Evolutionary conservation across 2,797 vertebrate species (phyloP).

Genomic region (Hippopotamyrus pictus): DNA sequence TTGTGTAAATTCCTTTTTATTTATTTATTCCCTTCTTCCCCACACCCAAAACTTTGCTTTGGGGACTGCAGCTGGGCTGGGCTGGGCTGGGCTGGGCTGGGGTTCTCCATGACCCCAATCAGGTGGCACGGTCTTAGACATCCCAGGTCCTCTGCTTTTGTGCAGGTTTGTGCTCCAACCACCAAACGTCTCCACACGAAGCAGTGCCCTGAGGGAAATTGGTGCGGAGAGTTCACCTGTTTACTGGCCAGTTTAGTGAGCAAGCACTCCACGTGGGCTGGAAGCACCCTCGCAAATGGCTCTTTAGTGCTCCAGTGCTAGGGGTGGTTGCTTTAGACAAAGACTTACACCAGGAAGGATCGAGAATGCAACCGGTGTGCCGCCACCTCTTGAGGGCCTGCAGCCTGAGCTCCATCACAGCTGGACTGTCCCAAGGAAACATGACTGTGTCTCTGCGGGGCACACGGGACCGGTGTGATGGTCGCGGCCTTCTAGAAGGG

Average conservation of each 20-base stretch:
- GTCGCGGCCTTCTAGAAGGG: background rate
- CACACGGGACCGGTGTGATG: background rate
- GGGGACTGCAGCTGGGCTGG: background rate
- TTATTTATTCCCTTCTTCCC: background rate
- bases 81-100: background rate
- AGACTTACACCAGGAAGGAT: background rate
- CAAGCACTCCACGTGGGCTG: background rate
- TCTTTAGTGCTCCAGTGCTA: background rate
- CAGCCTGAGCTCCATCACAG: background rate
- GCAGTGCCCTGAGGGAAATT: background rate
- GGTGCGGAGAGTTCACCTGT: background rate
- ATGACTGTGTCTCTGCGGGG: background rate
- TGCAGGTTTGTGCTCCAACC: background rate
- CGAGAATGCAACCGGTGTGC: background rate
- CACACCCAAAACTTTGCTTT: background rate
- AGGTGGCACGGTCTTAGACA: background rate
- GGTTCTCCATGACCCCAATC: background rate
- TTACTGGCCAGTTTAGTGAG: background rate
- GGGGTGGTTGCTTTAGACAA: background rate
- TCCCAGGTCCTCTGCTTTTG: background rate
- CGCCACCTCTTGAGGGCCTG: background rate
- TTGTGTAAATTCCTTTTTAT: constrained; percentile 2
- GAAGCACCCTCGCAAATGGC: background rate
- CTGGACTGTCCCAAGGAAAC: background rate
- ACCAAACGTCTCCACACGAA: background rate